phyloP scores from a whole-genome alignment of 2,888 invertebrate genomes.

The Leucoma salicis region DNA sequence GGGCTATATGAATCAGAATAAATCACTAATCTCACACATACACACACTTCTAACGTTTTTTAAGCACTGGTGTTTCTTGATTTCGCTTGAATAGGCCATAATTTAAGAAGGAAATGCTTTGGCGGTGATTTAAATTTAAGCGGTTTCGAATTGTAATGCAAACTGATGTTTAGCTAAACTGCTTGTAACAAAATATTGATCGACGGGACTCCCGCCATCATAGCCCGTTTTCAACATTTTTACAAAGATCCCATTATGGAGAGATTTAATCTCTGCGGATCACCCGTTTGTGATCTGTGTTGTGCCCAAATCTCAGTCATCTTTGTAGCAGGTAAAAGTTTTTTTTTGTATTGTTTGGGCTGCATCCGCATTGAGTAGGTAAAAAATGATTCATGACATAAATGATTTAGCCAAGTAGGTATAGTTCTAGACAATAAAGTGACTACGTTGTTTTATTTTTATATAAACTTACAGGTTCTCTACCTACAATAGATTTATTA shows the following conservation, averaged over 20 bases:
- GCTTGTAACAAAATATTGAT: slow-evolving; percentile 75
- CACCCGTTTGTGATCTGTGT: slow-evolving; percentile 58
- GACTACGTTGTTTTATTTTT: no score
- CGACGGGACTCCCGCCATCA: slow-evolving; percentile 57
- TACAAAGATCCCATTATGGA: slow-evolving; percentile 48
- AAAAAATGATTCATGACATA: slow-evolving; percentile 44
- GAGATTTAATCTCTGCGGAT: slow-evolving; percentile 66
- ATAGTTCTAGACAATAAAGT: no score
- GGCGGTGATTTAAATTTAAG: slow-evolving; percentile 57
- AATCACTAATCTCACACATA: slow-evolving; percentile 55
- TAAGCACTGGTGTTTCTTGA: slow-evolving; percentile 40
- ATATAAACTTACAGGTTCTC: no score
- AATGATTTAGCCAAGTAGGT: no score
- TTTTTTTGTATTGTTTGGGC: slow-evolving; percentile 68
- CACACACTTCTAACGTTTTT: slow-evolving; percentile 44
- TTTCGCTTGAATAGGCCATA: slow-evolving; percentile 29
- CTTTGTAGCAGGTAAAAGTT: slow-evolving; percentile 66
- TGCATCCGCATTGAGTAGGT: slow-evolving; percentile 39
- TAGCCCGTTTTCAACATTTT: slow-evolving; percentile 58
- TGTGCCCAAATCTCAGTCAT: slow-evolving; percentile 59
- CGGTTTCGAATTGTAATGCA: slow-evolving; percentile 56
- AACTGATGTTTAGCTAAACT: slow-evolving; percentile 66
- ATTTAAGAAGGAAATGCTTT: slow-evolving; percentile 24
- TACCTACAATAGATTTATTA: no score
- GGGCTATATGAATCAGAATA: slow-evolving; percentile 77